Evolutionary conservation across 2,888 invertebrate species (phyloP).

Genomic region (Tribolium freemani): DNA sequence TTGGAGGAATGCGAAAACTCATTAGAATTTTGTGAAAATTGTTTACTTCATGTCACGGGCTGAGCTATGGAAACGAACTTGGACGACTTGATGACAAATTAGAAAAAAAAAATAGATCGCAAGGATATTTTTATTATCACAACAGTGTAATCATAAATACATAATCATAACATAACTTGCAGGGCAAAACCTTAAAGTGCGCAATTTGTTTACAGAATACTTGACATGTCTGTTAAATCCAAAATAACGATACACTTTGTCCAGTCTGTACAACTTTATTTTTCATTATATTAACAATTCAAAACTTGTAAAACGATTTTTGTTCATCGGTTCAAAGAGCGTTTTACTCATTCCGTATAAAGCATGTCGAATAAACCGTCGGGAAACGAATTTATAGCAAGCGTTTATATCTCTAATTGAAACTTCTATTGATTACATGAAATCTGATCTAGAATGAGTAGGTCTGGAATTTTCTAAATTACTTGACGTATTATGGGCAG

Average conservation of each 20-base stretch:
- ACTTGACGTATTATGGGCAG: constrained; percentile 46
- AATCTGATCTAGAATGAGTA: constrained; percentile 51
- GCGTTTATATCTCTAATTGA: constrained; percentile 37
- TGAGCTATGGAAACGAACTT: background rate
- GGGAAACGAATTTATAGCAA: constrained; percentile 33
- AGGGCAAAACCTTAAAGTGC: constrained; percentile 12
- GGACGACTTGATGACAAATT: too few relatives aligned
- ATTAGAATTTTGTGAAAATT: constrained; percentile 14
- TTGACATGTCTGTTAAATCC: constrained; percentile 6
- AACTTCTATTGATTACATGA: constrained; percentile 49
- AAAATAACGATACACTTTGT: constrained; percentile 20
- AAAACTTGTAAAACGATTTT: constrained; percentile 24
- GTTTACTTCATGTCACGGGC: background rate
- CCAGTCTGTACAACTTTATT: constrained; percentile 37
- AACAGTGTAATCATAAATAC: constrained; percentile 43
- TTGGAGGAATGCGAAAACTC: constrained; percentile 4
- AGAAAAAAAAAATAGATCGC: too few relatives aligned
- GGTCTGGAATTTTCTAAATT: constrained; percentile 50
- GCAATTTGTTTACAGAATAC: constrained; percentile 11
- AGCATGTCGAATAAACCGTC: constrained; percentile 13
- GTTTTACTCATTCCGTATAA: constrained; percentile 20
- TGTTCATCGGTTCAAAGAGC: background rate
- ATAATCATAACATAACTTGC: constrained; percentile 4
- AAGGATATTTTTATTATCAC: constrained; percentile 40
- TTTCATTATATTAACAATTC: constrained; percentile 17